Conservation (phyloP, 2,113 vertebrate genomes). For the Elephas maximus region DNA sequence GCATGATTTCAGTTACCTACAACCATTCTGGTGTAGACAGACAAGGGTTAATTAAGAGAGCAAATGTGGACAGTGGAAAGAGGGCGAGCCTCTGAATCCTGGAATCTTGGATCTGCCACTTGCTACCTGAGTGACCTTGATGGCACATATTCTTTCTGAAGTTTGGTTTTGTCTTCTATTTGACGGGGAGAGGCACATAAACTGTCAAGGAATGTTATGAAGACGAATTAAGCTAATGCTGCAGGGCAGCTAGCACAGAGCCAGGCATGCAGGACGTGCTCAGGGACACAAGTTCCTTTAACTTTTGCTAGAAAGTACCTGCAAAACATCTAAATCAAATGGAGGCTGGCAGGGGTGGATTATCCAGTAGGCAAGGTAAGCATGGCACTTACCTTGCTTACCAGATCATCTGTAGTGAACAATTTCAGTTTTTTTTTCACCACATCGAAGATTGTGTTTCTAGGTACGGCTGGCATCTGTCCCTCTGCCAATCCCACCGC, state of each 20-base stretch:
- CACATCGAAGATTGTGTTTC: too few species aligned
- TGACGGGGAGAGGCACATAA: neutral
- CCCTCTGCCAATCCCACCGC: too few species aligned
- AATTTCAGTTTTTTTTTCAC: too few species aligned
- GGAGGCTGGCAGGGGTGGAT: neutral
- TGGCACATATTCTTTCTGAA: neutral
- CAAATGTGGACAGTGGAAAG: neutral
- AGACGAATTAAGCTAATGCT: neutral
- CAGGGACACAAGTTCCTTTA: neutral
- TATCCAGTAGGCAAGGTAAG: too few species aligned
- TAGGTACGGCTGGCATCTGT: too few species aligned
- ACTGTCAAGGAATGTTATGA: neutral
- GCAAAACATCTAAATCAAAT: neutral
- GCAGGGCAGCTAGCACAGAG: neutral
- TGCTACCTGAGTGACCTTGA: neutral
- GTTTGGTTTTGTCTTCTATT: neutral
- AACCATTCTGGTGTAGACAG: neutral
- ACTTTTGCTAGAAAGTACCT: slow-evolving; percentile 7
- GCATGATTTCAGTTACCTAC: slow-evolving; percentile 7
- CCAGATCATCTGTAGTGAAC: too few species aligned
- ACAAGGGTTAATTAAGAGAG: neutral
- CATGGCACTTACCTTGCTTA: too few species aligned
- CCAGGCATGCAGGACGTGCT: neutral
- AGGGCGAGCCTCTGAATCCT: neutral
- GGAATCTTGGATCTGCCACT: neutral